Evolutionary conservation across 2,888 invertebrate genomes (phyloP), one percentile per base, ranked within the genome.

Genomic region (Amphipoea lucens): DNA sequence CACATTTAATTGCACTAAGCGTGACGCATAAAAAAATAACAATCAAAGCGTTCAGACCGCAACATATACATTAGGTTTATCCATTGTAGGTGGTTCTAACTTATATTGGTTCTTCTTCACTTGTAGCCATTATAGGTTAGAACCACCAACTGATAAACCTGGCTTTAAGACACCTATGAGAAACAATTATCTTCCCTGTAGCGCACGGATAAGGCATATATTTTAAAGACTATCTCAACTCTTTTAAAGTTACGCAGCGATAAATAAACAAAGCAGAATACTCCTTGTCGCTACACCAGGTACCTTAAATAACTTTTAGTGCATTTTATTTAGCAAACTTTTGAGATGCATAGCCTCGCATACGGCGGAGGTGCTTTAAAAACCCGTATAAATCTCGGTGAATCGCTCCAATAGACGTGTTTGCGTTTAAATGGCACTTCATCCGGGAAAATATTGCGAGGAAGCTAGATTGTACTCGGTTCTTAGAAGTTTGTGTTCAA

Each of bases 351-450:
- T 86, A 63, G 75, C 74, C 74, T 69, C 67, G 72, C 84, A 87
- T 80, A 82, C 87, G 81, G 76, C 76, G 70, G 48, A 84, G 87
- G 82, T 90, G 87, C 90, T 90, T 93, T 92, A 91, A 90, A 90
- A 91, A 90, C 88, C 80, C 74, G 84, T 86, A 91, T 93, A 94
- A 93, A 93, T 94, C 93, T 91, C 76, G 63, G 78, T 84, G 89
- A 93, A 93, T 93, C 89, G 92, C 88, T 82, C 67, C 84, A 85
- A 90, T 89, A 84, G 87, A 89, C 90, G 89, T 91, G 90, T 91
- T 91, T 91, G 88, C 90, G 87, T 91, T 91, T 91, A 90, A 92
- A 92, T 67, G 90, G 90, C 81, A 87, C 88, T 86, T 89, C 87
- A 86, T 90, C 90, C 83, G 76, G 70, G 67, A 81, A 93, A 90